Evolutionary conservation across 2,113 vertebrate genomes (phyloP).

Genomic region (Sula dactylatra): DNA sequence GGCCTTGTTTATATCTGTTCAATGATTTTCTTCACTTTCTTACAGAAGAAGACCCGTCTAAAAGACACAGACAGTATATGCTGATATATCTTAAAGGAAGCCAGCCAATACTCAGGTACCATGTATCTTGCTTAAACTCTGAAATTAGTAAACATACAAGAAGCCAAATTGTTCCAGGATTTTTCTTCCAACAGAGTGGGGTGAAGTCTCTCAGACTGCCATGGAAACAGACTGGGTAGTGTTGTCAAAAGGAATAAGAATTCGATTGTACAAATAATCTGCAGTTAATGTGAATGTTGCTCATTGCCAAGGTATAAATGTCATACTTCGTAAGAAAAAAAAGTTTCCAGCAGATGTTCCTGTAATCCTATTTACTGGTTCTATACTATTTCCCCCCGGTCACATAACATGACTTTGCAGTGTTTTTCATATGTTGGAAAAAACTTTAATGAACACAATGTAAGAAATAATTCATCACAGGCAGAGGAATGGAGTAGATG

Average conservation of each 20-base stretch:
- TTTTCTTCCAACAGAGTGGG: background rate
- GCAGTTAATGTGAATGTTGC: background rate
- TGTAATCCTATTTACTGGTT: slow-evolving; percentile 18
- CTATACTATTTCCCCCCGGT: background rate
- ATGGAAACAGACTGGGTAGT: background rate
- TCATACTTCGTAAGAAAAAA: background rate
- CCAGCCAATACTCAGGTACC: background rate
- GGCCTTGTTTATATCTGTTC: background rate
- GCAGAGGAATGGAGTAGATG: background rate
- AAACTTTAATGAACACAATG: background rate
- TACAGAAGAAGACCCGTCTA: background rate
- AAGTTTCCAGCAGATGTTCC: slow-evolving; percentile 3
- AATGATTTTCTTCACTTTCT: background rate
- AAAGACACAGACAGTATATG: background rate
- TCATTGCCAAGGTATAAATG: slow-evolving; percentile 11
- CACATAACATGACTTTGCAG: background rate
- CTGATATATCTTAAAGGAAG: background rate
- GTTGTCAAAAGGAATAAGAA: background rate
- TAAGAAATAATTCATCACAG: slow-evolving; percentile 1
- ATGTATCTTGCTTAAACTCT: background rate
- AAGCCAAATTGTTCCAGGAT: background rate
- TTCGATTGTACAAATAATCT: background rate
- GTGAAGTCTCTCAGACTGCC: background rate
- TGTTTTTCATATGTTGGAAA: background rate
- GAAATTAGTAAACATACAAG: background rate